Evolutionary conservation across 2,113 vertebrate genomes (phyloP).

Genomic region (Thamnophis sirtalis): DNA sequence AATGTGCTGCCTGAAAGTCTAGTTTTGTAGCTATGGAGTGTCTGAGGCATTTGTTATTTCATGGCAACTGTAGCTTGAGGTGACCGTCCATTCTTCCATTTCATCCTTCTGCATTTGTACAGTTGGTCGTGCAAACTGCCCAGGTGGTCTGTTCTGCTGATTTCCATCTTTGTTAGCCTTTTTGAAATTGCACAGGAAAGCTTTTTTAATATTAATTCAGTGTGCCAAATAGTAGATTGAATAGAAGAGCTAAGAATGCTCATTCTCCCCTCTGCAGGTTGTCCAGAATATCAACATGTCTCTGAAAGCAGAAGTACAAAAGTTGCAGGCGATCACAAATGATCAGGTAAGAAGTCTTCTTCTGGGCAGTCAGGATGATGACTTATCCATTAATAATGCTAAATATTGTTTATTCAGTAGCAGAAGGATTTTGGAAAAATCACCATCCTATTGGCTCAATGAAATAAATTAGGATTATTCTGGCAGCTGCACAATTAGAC

Average conservation of each 20-base stretch:
- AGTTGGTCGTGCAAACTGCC: neutral
- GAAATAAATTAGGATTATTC: neutral
- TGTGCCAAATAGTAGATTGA: neutral
- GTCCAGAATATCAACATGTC: conserved; percentile 88
- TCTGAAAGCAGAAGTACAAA: conserved; percentile 85
- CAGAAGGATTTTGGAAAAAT: neutral
- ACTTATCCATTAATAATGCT: neutral
- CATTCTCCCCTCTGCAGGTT: conserved; percentile 66
- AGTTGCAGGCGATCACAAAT: conserved; percentile 84
- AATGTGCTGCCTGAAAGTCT: neutral
- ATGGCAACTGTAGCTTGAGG: neutral
- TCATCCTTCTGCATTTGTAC: neutral
- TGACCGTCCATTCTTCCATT: neutral
- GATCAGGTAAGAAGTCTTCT: conserved; percentile 77
- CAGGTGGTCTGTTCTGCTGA: neutral
- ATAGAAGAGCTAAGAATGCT: neutral
- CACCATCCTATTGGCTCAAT: neutral
- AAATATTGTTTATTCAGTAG: neutral
- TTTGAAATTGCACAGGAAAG: neutral
- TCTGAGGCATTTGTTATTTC: neutral
- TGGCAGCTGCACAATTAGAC: too few species aligned
- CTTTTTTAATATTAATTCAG: neutral
- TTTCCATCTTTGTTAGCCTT: neutral
- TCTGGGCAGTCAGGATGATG: neutral
- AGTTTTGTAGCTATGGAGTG: neutral